Conservation (phyloP, 2,113 vertebrate species). For the Antigone vipio region DNA sequence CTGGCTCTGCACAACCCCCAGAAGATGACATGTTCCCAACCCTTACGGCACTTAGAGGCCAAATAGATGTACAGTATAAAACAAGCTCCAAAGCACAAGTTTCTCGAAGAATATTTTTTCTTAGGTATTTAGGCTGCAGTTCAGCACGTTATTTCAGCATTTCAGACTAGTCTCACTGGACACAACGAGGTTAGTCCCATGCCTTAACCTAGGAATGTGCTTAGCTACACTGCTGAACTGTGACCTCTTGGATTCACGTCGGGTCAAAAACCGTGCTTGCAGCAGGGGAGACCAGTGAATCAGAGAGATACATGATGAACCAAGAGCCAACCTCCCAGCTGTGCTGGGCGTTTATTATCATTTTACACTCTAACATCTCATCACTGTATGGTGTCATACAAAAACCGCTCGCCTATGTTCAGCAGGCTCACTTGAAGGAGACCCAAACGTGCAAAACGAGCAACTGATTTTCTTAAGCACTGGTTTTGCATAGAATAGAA, state of each 20-base stretch:
- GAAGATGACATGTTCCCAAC: conserved; percentile 10
- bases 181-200: not conserved
- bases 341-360: not conserved
- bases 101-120: not conserved
- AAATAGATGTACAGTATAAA: not conserved
- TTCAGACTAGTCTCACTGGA: not conserved
- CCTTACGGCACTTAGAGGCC: not conserved
- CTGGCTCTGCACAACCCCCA: not conserved
- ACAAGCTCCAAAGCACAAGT: not conserved
- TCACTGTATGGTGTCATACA: not conserved
- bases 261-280: not conserved
- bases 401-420: rapidly evolving
- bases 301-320: not conserved
- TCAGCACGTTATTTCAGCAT: not conserved
- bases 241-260: not conserved
- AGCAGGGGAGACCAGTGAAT: not conserved
- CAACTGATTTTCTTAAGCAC: not conserved
- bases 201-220: not conserved
- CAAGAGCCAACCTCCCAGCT: not conserved
- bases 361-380: not conserved
- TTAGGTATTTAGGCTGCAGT: not conserved
- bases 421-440: not conserved
- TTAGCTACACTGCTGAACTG: not conserved
- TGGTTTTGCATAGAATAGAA: not conserved
- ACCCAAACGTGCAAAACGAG: not conserved